Evolutionary conservation across 2,113 vertebrate genomes (phyloP), one percentile per base, ranked within the genome.

Genomic region (Thalassoma bifasciatum): DNA sequence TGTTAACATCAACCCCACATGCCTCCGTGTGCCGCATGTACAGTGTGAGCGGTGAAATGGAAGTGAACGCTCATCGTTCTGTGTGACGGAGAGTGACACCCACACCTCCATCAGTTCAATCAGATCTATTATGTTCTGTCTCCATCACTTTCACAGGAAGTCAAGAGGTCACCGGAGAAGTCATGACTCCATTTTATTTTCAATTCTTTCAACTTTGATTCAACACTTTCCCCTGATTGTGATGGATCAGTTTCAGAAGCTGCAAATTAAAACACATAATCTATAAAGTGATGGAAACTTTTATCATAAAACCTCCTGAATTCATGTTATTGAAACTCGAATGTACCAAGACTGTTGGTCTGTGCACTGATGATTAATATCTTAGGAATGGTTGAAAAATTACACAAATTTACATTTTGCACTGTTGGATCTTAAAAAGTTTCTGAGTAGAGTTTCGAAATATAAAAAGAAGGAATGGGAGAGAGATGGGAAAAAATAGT

Each of bases 91-190:
- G 40, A 21, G 9, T 37, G 63, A 65, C 44, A 17, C 30, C 54
- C 51, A 51, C 68, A 38, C 66, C 49, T 65, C 47, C 46, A 42
- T 81, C 67, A 58, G 42, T 77, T 79, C 77, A 85, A 69, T 82
- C 75, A 57, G n/a, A 54, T 16, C 46, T 44, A 66, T 81, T 66
- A 56, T 71, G 68, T 54, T 83, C 30, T 46, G 54, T 49, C 64
- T 76, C 69, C 9, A 51, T 73, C 52, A 38, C 68, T 63, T 66
- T 54, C 47, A 60, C 49, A 34, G 40, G 49, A 70, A 57, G 73
- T 71, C 83, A 85, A 50, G 51, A 57, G 90, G 81, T 88, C 85
- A 80, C 5, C 51, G 51, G 82, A 49, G 61, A 83, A 87, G 86
- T 77, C 76, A 24, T 23, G 78, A 76, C 79, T 84, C 74, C 70